Evolutionary conservation across 2,888 invertebrate genomes (phyloP).

Genomic region (Drosophila rubida): DNA sequence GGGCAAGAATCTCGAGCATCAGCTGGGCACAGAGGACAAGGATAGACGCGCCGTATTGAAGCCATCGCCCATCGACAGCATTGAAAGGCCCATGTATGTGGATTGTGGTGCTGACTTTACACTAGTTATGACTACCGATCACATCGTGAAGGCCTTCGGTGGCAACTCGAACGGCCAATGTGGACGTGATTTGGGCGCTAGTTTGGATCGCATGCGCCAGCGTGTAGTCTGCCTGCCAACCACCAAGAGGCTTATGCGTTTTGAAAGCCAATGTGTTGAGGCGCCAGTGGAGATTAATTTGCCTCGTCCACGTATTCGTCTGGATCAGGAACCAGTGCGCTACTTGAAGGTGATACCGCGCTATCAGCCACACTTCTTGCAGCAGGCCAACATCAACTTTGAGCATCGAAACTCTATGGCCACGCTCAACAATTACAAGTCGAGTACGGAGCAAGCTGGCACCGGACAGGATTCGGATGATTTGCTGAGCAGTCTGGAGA

Average conservation of each 20-base stretch:
- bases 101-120: constrained; percentile 85
- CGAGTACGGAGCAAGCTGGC: constrained; percentile 71
- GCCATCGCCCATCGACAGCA: constrained; percentile 82
- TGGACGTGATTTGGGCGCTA: constrained; percentile 83
- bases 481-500: constrained; percentile 83
- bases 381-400: constrained; percentile 80
- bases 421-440: constrained; percentile 70
- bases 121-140: constrained; percentile 84
- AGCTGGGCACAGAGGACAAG: constrained; percentile 88
- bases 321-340: constrained; percentile 83
- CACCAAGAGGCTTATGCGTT: constrained; percentile 84
- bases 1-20: constrained; percentile 96
- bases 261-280: constrained; percentile 84
- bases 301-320: constrained; percentile 83
- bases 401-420: constrained; percentile 67
- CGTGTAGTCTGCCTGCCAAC: constrained; percentile 84
- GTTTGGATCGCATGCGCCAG: constrained; percentile 82
- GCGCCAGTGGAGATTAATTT: constrained; percentile 83
- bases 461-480: constrained; percentile 84
- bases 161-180: constrained; percentile 85
- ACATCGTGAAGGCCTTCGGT: constrained; percentile 84
- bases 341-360: constrained; percentile 84
- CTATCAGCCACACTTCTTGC: constrained; percentile 82
- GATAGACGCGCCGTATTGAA: constrained; percentile 82
- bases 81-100: constrained; percentile 83